Evolutionary conservation across 1,140 invertebrate species (phyloP).

Genomic region (Arion vulgaris): DNA sequence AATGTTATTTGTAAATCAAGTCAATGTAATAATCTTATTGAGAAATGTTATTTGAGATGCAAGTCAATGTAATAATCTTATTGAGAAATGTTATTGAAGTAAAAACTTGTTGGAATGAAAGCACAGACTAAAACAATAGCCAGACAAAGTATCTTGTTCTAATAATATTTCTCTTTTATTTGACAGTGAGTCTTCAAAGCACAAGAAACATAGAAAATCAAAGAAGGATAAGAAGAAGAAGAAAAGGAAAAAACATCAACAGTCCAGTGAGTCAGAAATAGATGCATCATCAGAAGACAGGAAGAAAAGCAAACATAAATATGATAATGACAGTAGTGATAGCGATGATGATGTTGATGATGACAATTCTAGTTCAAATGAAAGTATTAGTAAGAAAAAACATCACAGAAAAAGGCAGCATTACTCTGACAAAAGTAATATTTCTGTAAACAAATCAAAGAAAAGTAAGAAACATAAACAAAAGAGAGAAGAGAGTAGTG

Average conservation of each 20-base stretch:
- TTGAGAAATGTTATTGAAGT: too few relatives aligned
- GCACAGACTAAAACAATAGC: too few relatives aligned
- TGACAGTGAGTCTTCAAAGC: background rate
- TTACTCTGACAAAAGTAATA: background rate
- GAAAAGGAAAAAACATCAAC: slow-evolving; percentile 14
- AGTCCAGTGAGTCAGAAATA: background rate
- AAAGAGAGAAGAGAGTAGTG: background rate
- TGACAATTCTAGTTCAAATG: background rate
- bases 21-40: too few relatives aligned
- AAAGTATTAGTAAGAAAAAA: background rate
- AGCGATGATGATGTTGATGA: slow-evolving; percentile 3
- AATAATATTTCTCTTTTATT: background rate
- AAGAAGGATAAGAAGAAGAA: slow-evolving; percentile 10
- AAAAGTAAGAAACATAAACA: background rate
- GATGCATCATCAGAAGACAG: background rate
- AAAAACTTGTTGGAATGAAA: too few relatives aligned
- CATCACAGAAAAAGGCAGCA: background rate
- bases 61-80: too few relatives aligned
- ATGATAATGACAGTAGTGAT: slow-evolving; percentile 15
- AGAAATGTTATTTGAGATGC: too few relatives aligned
- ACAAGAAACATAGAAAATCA: slow-evolving; percentile 13
- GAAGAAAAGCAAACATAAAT: background rate
- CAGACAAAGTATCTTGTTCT: background rate
- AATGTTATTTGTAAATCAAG: too few relatives aligned
- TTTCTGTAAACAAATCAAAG: background rate